Evolutionary conservation across 2,797 vertebrate genomes (phyloP), one percentile per base, ranked within the genome.

Genomic region (Champsocephalus esox): DNA sequence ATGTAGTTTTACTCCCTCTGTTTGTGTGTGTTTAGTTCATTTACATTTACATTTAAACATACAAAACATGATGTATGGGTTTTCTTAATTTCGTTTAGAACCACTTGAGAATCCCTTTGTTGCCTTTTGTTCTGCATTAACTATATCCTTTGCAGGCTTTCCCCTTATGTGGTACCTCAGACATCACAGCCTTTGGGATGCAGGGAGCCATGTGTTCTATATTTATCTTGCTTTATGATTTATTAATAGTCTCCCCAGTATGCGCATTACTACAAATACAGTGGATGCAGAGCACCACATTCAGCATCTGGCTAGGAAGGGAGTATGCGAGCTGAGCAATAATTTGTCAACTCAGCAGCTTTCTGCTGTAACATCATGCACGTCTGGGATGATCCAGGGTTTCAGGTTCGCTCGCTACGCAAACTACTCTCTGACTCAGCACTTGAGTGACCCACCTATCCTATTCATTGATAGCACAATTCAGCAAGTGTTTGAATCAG

Each of bases 261-360:
- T 93, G 91, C 82, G 82, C 92, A 89, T 79, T 61, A 84, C 93
- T 94, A 93, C 94, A 94, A 94, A 93, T 94, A 95, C 86, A 81
- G 80, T 57, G 43, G 68, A 81, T 73, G 75, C 86, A 71, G 85
- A 66, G 70, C 77, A 78, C 49, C 84, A 77, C 83, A 71, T 80
- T 72, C 72, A 76, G 82, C 58, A 87, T 86, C 78, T 61, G 65
- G 81, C 76, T 71, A 50, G 58, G 79, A 83, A 75, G 48, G 63
- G 70, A 77, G 66, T 50, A 63, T 81, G 61, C 51, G 9, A 59
- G 62, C 77, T 58, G 63, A 56, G 64, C 65, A 55, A 72, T 75
- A 70, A 79, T 87, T 55, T 79, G 89, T 86, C 73, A 67, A 81
- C 74, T 91, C 87, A 92, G 92, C 91, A 89, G 65, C 80, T 88